Conservation (phyloP, 2,113 vertebrate genomes). For the Myrmophylax atrothorax region DNA sequence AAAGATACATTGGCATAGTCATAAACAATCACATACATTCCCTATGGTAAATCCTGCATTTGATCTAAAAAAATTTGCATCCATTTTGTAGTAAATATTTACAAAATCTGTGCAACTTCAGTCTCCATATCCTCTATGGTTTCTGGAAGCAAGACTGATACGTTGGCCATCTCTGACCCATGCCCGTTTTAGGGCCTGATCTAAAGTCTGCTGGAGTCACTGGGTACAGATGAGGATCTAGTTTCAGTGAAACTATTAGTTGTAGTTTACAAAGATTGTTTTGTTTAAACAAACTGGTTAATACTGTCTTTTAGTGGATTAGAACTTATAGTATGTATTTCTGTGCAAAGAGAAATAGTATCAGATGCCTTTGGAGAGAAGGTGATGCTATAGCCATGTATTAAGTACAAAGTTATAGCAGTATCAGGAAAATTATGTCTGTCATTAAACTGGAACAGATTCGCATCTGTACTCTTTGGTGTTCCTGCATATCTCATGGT, state of each 20-base stretch:
- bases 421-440: not conserved
- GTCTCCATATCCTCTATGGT: not conserved
- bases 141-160: not conserved
- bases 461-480: not conserved
- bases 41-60: not conserved
- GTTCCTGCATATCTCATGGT: not conserved
- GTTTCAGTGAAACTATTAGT: conserved; percentile 67
- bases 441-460: not conserved
- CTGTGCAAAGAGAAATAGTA: not conserved
- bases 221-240: conserved; percentile 28
- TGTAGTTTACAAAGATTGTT: conserved; percentile 20
- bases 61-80: not conserved
- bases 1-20: not conserved
- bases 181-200: conserved; percentile 63
- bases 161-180: not conserved
- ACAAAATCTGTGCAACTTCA: not conserved
- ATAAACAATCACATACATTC: not conserved
- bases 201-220: conserved; percentile 4
- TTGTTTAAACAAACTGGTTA: conserved; percentile 33
- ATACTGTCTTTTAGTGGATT: not conserved
- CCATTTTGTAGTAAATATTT: conserved; percentile 20
- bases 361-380: conserved; percentile 1
- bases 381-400: not conserved
- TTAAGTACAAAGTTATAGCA: not conserved
- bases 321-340: not conserved